Percentiles rank a stretch among this genome's conserved stretches.
These are phyloP conservation scores for Ectemnius continuus DNA, from an alignment of 2,888 invertebrate genomes.

Conservation along the genomic window DNA sequence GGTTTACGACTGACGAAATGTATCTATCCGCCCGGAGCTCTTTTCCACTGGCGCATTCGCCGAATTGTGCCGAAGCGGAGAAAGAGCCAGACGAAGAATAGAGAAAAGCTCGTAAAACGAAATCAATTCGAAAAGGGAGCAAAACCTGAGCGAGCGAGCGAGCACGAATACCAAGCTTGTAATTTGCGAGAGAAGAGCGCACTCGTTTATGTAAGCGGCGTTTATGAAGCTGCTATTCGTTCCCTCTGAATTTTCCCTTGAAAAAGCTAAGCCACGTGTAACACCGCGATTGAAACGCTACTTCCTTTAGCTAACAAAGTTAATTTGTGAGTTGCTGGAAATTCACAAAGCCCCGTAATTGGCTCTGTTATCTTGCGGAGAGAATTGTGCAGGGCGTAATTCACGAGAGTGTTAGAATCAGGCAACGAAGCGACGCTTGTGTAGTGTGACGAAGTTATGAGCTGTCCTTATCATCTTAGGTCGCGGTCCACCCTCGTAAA, in stretches of 20 bases:
- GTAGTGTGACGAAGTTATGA: slow-evolving; percentile 39
- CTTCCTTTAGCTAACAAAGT: too few relatives aligned
- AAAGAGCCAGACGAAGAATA: slow-evolving; percentile 13
- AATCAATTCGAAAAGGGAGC: slow-evolving; percentile 57
- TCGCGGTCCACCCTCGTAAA: slow-evolving; percentile 35
- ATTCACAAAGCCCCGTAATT: too few relatives aligned
- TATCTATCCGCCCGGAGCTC: slow-evolving; percentile 40
- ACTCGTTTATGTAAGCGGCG: slow-evolving; percentile 36
- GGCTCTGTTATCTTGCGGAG: too few relatives aligned
- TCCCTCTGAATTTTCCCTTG: too few relatives aligned
- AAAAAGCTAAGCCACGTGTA: too few relatives aligned
- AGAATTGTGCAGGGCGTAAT: not conserved
- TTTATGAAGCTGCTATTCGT: slow-evolving; percentile 27
- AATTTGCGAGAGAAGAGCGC: slow-evolving; percentile 51
- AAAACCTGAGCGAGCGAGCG: slow-evolving; percentile 19
- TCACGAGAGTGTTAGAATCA: not conserved
- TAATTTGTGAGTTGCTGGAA: too few relatives aligned
- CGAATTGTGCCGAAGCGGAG: slow-evolving; percentile 7
- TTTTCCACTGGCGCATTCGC: slow-evolving; percentile 16
- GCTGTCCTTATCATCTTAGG: slow-evolving; percentile 25
- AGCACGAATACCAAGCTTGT: slow-evolving; percentile 41
- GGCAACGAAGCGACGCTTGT: slow-evolving; percentile 32
- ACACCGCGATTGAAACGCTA: too few relatives aligned
- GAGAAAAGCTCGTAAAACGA: slow-evolving; percentile 58
- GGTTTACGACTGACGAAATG: slow-evolving; percentile 51